Evolutionary conservation across 2,888 invertebrate genomes (phyloP), one percentile per base, ranked within the genome.

Genomic region (Cryptocephalus moraei): DNA sequence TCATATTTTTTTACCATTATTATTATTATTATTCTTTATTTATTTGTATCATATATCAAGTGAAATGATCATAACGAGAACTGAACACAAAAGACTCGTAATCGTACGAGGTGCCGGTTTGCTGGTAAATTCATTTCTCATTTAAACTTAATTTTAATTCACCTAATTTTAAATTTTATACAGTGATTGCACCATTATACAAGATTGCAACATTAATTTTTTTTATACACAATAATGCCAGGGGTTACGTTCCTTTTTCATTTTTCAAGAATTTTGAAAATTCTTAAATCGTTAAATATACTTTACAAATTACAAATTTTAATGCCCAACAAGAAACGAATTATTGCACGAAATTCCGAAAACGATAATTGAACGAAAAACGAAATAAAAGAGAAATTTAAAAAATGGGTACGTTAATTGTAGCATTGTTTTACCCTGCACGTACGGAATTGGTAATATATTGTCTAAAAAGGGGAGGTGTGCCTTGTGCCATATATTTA

Each of bases 151-250:
- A 22, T 22, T 22, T 22, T 22, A 22, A 22, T 36, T 36, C 36
- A 36, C 36, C 36, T 36, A 36, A 36, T 36, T 12, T 22, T n/a
- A 36, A 36, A 36, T 36, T 61, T 63, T 67, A 63, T 66, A 67
- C 66, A 69, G 54, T 57, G 63, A 68, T 69, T 69, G 69, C 68
- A 70, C 68, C 68, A 65, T 66, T 64, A 59, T 67, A 68, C 64
- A 57, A 66, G 63, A 62, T 67, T 65, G 65, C 65, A 67, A 68
- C 65, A 65, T 66, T 67, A 55, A 64, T 57, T 60, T 62, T 22
- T n/a, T 61, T 65, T 65, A 66, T 68, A 68, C 66, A 70, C 60
- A 63, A 61, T 64, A 67, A 68, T 70, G 70, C 70, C 70, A 70
- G 68, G 70, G 70, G 63, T 70, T 58, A 62, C 61, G 70, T 71